These are phyloP conservation scores for Cyphomyrus discorhynchus DNA, from an alignment of 2,113 vertebrate genomes.

Conservation along the genomic window DNA sequence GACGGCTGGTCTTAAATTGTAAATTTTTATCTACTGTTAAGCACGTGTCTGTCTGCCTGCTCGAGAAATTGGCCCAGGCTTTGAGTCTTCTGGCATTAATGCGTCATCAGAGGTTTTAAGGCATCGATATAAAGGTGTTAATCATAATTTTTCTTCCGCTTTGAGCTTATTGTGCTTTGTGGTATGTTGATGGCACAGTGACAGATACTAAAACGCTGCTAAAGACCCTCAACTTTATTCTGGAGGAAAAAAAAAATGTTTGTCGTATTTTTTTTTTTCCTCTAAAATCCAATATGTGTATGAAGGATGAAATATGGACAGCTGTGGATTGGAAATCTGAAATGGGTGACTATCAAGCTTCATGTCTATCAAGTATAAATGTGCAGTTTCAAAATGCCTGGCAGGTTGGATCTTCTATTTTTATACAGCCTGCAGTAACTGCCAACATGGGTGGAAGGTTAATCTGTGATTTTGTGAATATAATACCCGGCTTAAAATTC, in stretches of 20 bases:
- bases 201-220: neutral
- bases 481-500: constrained; percentile 59
- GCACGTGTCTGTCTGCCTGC: neutral
- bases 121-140: neutral
- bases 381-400: constrained; percentile 34
- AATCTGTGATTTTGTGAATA: constrained; percentile 18
- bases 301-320: neutral
- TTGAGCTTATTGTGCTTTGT: neutral
- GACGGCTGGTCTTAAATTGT: neutral
- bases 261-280: neutral
- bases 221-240: neutral
- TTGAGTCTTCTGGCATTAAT: neutral
- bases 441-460: neutral
- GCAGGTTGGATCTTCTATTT: constrained; percentile 9
- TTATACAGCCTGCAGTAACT: neutral
- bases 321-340: constrained; percentile 40
- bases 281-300: neutral
- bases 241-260: neutral
- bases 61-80: neutral
- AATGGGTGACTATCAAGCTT: constrained; percentile 49
- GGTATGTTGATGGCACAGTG: neutral
- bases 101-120: neutral
- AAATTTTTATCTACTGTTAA: neutral
- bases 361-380: constrained; percentile 47
- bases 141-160: neutral